Conservation (phyloP, 2,113 vertebrate genomes). For the Ailurus styani region DNA sequence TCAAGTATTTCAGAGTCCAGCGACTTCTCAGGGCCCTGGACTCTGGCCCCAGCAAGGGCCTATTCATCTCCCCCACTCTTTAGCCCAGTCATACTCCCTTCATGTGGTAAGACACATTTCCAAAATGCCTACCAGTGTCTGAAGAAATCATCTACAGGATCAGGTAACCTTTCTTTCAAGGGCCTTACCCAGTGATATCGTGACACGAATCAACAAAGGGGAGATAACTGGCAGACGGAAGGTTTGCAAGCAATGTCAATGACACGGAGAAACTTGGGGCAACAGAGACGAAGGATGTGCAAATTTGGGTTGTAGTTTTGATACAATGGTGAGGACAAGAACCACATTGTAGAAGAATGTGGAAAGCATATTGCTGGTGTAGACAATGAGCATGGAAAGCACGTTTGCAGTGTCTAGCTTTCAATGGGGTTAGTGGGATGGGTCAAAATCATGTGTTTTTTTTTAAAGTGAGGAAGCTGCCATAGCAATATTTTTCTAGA, state of each 20-base stretch:
- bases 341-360: neutral
- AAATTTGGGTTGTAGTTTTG: neutral
- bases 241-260: neutral
- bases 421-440: neutral
- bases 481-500: neutral
- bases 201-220: neutral
- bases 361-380: neutral
- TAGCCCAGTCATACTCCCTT: no score
- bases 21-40: neutral
- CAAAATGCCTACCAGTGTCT: neutral
- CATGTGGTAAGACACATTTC: neutral
- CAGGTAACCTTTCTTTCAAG: neutral
- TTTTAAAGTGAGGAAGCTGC: neutral
- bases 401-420: no score
- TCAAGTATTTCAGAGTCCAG: neutral
- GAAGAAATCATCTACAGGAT: neutral
- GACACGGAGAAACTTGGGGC: neutral
- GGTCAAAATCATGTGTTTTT: neutral
- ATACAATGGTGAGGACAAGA: neutral
- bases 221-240: neutral
- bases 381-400: fast-evolving
- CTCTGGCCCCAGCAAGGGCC: neutral
- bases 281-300: neutral
- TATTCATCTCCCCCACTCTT: no score
- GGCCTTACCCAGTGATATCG: neutral